These are phyloP conservation scores for Megastigmus dorsalis DNA, from an alignment of 2,888 invertebrate species.

Conservation along the genomic window DNA sequence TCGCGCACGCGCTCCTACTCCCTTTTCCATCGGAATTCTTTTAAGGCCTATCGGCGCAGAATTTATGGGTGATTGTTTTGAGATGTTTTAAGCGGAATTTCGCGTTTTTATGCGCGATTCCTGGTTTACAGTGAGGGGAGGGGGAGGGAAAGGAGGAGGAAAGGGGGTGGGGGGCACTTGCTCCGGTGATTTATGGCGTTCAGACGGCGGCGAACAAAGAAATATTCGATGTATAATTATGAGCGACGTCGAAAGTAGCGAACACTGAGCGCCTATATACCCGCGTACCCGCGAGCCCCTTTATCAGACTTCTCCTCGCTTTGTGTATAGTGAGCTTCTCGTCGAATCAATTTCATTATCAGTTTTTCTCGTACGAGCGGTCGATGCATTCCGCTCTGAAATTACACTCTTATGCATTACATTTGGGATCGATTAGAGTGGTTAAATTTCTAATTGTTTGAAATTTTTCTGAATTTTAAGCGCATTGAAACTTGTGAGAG, in stretches of 20 bases:
- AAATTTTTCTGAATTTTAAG: no score
- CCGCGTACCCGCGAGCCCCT: slow-evolving; percentile 4
- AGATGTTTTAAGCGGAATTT: slow-evolving; percentile 37
- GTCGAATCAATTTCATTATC: slow-evolving; percentile 12
- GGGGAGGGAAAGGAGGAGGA: no score
- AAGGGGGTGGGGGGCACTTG: not conserved
- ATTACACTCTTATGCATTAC: not conserved
- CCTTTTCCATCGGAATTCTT: slow-evolving; percentile 29
- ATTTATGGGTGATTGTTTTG: slow-evolving; percentile 52
- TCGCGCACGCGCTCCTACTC: slow-evolving; percentile 35
- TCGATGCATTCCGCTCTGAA: not conserved
- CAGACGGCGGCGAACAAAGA: slow-evolving; percentile 23
- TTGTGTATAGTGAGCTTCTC: not conserved
- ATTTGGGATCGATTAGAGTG: no score
- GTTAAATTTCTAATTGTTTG: no score
- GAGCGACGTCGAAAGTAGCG: slow-evolving; percentile 28
- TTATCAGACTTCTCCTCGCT: not conserved
- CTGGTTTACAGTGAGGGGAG: not conserved
- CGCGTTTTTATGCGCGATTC: slow-evolving; percentile 18
- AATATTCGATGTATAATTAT: slow-evolving; percentile 30
- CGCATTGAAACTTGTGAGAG: no score
- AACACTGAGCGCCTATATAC: no score
- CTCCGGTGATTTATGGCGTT: slow-evolving; percentile 24
- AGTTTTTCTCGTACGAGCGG: not conserved
- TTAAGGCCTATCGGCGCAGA: not conserved